Conservation (phyloP, 2,888 invertebrate genomes). For the Anthrax anthrax region DNA sequence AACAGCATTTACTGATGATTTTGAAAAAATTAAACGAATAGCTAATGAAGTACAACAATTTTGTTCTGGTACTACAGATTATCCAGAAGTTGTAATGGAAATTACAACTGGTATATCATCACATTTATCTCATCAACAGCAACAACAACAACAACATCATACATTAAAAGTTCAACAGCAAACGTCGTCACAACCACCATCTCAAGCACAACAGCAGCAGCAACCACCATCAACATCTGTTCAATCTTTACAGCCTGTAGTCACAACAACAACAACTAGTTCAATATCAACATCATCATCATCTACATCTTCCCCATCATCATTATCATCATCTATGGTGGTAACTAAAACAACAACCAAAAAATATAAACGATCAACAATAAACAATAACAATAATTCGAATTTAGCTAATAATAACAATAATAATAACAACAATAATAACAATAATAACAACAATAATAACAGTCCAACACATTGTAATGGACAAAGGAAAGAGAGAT, state of each 20-base stretch:
- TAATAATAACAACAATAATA: slow-evolving; percentile 18
- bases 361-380: slow-evolving; percentile 53
- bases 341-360: slow-evolving; percentile 47
- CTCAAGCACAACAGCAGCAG: slow-evolving; percentile 17
- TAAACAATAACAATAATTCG: slow-evolving; percentile 23
- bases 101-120: slow-evolving; percentile 21
- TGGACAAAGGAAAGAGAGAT: slow-evolving; percentile 69
- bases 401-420: slow-evolving; percentile 20
- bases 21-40: slow-evolving; percentile 71
- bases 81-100: slow-evolving; percentile 32
- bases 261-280: slow-evolving; percentile 42
- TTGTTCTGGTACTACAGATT: slow-evolving; percentile 40
- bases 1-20: slow-evolving; percentile 52
- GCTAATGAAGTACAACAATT: slow-evolving; percentile 66
- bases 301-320: slow-evolving; percentile 38
- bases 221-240: slow-evolving; percentile 28
- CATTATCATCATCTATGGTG: slow-evolving; percentile 29
- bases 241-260: slow-evolving; percentile 41
- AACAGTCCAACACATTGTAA: slow-evolving; percentile 38
- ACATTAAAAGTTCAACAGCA: slow-evolving; percentile 8
- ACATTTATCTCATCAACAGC: slow-evolving; percentile 29
- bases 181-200: slow-evolving; percentile 29
- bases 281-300: slow-evolving; percentile 37
- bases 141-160: slow-evolving; percentile 28
- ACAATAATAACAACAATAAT: slow-evolving; percentile 25